These are phyloP conservation scores for Cephonodes hylas DNA, from an alignment of 2,888 invertebrate genomes.

Conservation along the genomic window DNA sequence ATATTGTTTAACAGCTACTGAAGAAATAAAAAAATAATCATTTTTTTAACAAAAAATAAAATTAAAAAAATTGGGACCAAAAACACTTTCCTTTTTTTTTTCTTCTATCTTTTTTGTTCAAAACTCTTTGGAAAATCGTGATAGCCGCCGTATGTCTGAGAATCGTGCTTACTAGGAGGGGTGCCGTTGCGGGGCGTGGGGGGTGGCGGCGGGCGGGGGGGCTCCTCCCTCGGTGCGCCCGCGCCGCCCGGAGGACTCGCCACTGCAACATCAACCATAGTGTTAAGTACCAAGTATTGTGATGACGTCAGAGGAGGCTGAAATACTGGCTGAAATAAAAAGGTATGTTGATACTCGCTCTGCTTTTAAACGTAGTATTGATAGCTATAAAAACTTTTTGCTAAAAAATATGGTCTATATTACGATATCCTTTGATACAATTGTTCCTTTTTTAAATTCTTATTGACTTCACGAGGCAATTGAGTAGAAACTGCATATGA, in stretches of 20 bases:
- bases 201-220: slow-evolving; percentile 71
- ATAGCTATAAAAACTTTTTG: no score
- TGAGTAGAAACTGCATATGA: no score
- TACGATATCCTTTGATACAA: no score
- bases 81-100: neutral
- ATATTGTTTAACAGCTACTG: neutral
- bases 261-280: slow-evolving; percentile 83
- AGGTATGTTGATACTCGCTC: no score
- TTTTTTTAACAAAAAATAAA: neutral
- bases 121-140: slow-evolving; percentile 32
- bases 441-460: no score
- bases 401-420: no score
- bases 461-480: no score
- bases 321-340: no score
- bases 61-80: neutral
- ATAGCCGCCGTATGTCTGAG: slow-evolving; percentile 55
- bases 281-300: no score
- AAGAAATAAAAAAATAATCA: neutral
- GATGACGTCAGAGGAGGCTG: no score
- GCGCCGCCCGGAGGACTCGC: slow-evolving; percentile 90
- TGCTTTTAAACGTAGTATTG: no score
- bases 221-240: slow-evolving; percentile 69
- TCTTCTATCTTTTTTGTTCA: neutral
- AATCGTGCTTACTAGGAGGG: slow-evolving; percentile 76
- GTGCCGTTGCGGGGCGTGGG: slow-evolving; percentile 75